Conservation (phyloP, 2,888 invertebrate genomes). For the Lasioglossum morio region DNA sequence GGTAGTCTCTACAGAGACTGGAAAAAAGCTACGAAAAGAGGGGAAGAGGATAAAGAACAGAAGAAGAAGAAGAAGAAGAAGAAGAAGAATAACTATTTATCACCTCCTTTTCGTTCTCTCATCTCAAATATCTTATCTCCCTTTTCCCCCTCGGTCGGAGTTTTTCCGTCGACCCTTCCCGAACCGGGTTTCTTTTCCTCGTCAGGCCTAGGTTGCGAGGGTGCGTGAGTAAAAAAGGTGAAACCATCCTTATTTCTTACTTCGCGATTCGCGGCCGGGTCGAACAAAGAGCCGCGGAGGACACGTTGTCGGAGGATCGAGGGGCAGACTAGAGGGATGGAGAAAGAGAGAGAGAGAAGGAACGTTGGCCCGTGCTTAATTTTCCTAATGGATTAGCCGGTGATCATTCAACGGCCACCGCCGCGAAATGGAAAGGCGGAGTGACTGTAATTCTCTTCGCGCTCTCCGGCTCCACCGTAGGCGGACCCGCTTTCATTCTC, state of each 20-base stretch:
- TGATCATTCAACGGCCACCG: constrained; percentile 63
- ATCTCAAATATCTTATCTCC: constrained; percentile 53
- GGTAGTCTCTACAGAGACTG: neutral
- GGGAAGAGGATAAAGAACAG: neutral
- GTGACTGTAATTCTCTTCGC: constrained; percentile 55
- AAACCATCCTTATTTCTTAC: constrained; percentile 55
- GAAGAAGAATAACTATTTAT: constrained; percentile 46
- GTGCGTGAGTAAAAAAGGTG: constrained; percentile 37
- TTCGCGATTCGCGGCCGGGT: constrained; percentile 36
- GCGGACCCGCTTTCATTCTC: constrained; percentile 42
- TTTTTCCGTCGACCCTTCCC: constrained; percentile 10
- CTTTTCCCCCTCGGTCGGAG: constrained; percentile 3
- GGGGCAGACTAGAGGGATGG: neutral
- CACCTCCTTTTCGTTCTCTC: constrained; percentile 36
- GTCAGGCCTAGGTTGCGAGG: neutral
- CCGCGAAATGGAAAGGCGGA: constrained; percentile 53
- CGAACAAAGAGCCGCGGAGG: constrained; percentile 42
- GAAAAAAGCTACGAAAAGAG: neutral
- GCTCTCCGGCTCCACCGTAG: constrained; percentile 27
- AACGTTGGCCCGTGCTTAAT: constrained; percentile 71
- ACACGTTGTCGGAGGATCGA: neutral
- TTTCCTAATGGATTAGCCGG: constrained; percentile 78
- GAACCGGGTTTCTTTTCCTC: constrained; percentile 12
- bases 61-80: neutral
- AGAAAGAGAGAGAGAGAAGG: constrained; percentile 7